Evolutionary conservation across 2,113 vertebrate species (phyloP).

Genomic region (Acanthochromis polyacanthus): DNA sequence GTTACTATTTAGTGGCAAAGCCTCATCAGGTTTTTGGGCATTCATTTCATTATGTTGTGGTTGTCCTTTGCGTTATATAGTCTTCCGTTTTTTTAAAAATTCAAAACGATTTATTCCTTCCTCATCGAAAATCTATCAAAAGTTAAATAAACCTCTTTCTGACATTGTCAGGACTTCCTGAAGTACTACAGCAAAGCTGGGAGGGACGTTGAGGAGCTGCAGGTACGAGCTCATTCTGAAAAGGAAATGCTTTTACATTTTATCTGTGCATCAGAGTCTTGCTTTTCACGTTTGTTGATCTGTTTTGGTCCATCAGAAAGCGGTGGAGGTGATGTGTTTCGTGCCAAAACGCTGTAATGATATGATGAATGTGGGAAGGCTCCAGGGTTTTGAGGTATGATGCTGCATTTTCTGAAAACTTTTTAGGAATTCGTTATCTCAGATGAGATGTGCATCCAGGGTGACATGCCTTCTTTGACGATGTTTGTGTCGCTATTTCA

Average conservation of each 20-base stretch:
- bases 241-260: not conserved
- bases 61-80: too few species aligned
- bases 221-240: conserved; percentile 77
- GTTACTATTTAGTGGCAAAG: too few species aligned
- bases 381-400: conserved; percentile 92
- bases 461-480: not conserved
- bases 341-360: conserved; percentile 94
- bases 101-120: not conserved
- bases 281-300: not conserved
- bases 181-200: conserved; percentile 91
- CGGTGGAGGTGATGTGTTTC: conserved; percentile 92
- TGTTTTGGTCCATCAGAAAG: conserved; percentile 79
- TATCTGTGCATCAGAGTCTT: not conserved
- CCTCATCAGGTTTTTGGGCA: too few species aligned
- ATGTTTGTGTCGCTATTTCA: conserved; percentile 55
- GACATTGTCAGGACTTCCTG: conserved; percentile 88
- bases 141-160: conserved; percentile 16
- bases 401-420: not conserved
- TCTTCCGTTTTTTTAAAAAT: not conserved
- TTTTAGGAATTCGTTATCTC: not conserved
- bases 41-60: too few species aligned
- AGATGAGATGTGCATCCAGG: not conserved
- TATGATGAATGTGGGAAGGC: conserved; percentile 93
- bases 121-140: not conserved
- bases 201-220: conserved; percentile 83